A percentile compares a stretch with the other conserved stretches of the same genome.
Evolutionary conservation across 2,113 vertebrate species (phyloP).

Genomic region (Vulpes ferrilata): DNA sequence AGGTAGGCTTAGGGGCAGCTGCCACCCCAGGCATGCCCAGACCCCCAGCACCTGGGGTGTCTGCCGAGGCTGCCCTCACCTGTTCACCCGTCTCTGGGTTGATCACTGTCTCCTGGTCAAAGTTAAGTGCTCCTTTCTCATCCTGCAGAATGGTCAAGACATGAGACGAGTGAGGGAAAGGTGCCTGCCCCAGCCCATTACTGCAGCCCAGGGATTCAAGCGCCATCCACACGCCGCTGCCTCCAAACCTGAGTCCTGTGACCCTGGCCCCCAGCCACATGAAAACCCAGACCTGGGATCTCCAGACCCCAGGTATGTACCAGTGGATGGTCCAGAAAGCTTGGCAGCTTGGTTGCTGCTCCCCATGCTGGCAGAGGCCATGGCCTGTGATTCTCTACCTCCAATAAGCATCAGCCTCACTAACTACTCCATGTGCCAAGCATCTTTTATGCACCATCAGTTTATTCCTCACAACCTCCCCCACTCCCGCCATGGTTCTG

Average conservation of each 20-base stretch:
- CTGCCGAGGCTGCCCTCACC: slow-evolving; percentile 82
- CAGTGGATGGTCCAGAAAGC: neutral
- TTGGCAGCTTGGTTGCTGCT: neutral
- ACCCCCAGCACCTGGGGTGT: neutral
- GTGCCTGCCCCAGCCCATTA: neutral
- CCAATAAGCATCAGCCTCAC: neutral
- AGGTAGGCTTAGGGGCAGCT: neutral
- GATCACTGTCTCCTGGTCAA: slow-evolving; percentile 89
- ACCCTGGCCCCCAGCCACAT: accelerated
- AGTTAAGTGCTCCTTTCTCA: slow-evolving; percentile 92
- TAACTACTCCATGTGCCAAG: accelerated
- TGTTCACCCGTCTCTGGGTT: slow-evolving; percentile 93
- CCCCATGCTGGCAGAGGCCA: neutral
- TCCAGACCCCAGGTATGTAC: neutral
- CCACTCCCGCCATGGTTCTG: neutral
- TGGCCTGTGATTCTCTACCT: accelerated
- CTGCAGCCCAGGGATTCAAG: accelerated
- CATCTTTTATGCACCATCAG: accelerated
- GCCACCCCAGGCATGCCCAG: neutral
- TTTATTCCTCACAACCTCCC: neutral
- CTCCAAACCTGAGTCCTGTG: neutral
- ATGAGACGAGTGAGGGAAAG: neutral
- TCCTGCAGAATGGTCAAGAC: slow-evolving; percentile 84
- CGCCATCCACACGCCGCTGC: accelerated
- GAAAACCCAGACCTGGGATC: neutral